Percentiles rank a stretch among this genome's conserved stretches.
These are phyloP conservation scores for Hymenochirus boettgeri DNA, from an alignment of 2,113 vertebrate genomes.

Conservation along the genomic window DNA sequence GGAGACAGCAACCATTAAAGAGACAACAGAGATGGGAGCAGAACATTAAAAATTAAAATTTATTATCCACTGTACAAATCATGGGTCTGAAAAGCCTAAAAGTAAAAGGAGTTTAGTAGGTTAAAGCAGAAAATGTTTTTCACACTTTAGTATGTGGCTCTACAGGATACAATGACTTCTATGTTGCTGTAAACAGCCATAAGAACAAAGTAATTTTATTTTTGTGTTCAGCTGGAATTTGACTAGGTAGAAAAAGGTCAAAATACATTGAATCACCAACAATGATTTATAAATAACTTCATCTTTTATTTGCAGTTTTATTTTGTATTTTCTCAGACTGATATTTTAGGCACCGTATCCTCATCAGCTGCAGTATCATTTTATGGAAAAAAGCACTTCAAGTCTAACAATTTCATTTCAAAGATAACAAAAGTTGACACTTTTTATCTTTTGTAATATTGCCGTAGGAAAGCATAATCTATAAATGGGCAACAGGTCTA, in stretches of 20 bases:
- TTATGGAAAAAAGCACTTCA: background rate
- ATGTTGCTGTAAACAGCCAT: background rate
- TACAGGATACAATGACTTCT: background rate
- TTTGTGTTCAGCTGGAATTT: background rate
- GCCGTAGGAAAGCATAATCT: conserved; percentile 27
- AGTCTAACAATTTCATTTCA: conserved; percentile 26
- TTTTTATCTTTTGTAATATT: conserved; percentile 6
- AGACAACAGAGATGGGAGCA: no score
- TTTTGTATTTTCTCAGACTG: conserved; percentile 41
- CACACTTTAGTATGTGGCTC: background rate
- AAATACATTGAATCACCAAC: conserved; percentile 39
- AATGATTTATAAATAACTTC: conserved; percentile 48
- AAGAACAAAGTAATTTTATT: background rate
- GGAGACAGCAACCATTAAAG: no score
- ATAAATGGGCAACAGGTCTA: background rate
- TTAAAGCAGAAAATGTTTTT: no score
- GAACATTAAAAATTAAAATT: no score
- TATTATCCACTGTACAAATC: no score
- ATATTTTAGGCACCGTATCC: conserved; percentile 16
- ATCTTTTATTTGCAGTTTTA: conserved; percentile 32
- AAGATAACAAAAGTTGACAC: conserved; percentile 32
- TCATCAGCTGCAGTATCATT: conserved; percentile 9
- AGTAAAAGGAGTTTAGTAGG: no score
- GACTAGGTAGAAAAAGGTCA: conserved; percentile 45
- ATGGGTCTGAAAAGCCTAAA: no score